These are phyloP conservation scores for Danio aesculapii DNA, from an alignment of 2,797 vertebrate species.

Conservation along the genomic window DNA sequence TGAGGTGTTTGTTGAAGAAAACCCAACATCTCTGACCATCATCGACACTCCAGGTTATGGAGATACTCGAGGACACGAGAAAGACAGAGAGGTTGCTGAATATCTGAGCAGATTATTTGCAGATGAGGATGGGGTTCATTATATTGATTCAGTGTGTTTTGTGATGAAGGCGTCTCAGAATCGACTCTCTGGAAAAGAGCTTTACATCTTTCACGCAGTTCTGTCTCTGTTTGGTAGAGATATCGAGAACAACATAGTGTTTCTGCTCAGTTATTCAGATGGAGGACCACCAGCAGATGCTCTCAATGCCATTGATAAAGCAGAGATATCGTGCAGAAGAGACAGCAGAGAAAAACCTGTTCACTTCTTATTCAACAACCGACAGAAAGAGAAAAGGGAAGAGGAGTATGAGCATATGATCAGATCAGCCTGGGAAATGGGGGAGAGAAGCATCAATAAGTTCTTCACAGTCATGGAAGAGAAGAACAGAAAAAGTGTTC, in stretches of 20 bases:
- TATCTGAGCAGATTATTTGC: constrained; percentile 36
- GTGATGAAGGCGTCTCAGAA: constrained; percentile 41
- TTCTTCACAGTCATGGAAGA: constrained; percentile 31
- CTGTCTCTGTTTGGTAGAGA: constrained; percentile 12
- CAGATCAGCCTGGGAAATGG: constrained; percentile 5
- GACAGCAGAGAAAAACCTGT: not conserved
- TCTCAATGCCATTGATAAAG: constrained; percentile 23
- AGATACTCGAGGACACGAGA: constrained; percentile 6
- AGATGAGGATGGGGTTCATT: constrained; percentile 31
- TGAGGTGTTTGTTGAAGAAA: not conserved
- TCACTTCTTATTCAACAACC: constrained; percentile 55
- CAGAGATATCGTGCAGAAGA: constrained; percentile 29
- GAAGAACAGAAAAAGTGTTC: constrained; percentile 5
- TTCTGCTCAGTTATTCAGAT: not conserved
- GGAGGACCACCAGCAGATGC: constrained; percentile 24
- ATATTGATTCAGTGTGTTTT: constrained; percentile 45
- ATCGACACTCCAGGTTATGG: not conserved
- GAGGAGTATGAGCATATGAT: not conserved
- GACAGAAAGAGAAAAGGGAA: not conserved
- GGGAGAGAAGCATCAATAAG: not conserved
- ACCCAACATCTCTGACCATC: not conserved
- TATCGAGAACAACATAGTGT: constrained; percentile 8
- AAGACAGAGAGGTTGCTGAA: constrained; percentile 35
- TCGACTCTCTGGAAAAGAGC: constrained; percentile 16
- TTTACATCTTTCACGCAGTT: not conserved